Evolutionary conservation across 2,888 invertebrate genomes (phyloP).

Genomic region (Temnothorax unifasciatus): DNA sequence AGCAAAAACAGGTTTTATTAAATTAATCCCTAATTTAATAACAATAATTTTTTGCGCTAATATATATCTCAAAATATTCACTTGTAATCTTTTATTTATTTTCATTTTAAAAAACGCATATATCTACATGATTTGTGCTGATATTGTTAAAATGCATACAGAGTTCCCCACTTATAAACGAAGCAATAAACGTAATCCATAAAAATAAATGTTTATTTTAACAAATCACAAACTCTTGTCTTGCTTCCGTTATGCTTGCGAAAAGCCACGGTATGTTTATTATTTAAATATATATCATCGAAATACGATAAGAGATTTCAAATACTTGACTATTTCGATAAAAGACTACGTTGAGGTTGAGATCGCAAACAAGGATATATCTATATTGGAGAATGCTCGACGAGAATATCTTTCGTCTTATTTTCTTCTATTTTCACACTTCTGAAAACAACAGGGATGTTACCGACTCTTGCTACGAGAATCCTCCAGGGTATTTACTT

Average conservation of each 20-base stretch:
- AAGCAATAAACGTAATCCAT: not conserved
- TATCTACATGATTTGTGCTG: not conserved
- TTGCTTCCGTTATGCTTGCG: not conserved
- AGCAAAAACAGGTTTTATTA: not conserved
- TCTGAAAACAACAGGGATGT: conserved; percentile 34
- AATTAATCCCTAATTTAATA: not conserved
- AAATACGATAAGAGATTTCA: conserved; percentile 8
- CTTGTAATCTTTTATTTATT: not conserved
- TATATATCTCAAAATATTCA: not conserved
- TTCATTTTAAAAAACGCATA: not conserved
- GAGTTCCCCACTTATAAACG: not conserved
- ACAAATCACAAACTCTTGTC: not conserved
- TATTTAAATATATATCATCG: conserved; percentile 3
- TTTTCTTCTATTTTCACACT: conserved; percentile 44
- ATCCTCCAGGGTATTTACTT: conserved; percentile 36
- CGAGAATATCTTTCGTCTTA: not conserved
- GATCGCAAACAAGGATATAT: conserved; percentile 2
- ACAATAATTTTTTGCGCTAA: not conserved
- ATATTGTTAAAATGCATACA: not conserved
- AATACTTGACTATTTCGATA: not conserved
- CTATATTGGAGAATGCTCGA: not conserved
- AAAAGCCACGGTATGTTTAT: not conserved
- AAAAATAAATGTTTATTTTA: conserved; percentile 31
- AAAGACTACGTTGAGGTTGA: not conserved
- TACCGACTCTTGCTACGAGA: conserved; percentile 19